Base-by-base conservation (phyloP, 2,113 vertebrate genomes). In the Gasterosteus nipponicus region DNA sequence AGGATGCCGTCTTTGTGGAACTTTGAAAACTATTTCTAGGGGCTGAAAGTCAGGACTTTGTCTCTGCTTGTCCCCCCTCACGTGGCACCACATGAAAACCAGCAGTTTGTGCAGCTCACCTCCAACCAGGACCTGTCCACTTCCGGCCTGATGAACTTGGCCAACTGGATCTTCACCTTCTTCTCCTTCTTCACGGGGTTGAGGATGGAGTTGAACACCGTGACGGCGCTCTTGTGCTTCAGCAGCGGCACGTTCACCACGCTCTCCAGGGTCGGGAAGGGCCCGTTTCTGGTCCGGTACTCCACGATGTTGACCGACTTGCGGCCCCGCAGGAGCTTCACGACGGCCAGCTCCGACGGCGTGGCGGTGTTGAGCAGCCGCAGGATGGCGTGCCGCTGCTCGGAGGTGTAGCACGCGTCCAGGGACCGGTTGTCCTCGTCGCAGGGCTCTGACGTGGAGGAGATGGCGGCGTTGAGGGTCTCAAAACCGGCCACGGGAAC, bases 101-200 rank as follows among this genome's bases (percentile, higher is more conserved):
- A 26, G 22, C 22, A 16, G 39, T 35, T 15, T 11, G n/a, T 19
- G 22, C 12, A 5, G 10, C 79, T 89, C 88, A 96, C 96, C 95
- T 95, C 89, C 71, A 97, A 77, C 81, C 89, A 87, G 19, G 93
- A 84, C 82, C 61, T 82, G 64, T 93, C 91, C 53, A 95, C 65
- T 35, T 94, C 92, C 14, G 95, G 96, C 73, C 88, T 94, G 89
- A 95, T 91, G 33, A 95, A 91, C 80, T 89, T 95, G 39, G 75
- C 91, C 39, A 89, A 61, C 63, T 87, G 91, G 18, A 75, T 54
- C 68, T 82, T 94, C 71, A 82, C 87, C 70, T 93, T 92, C 68
- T 29, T 89, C 76, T 77, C 92, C 74, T 91, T 89, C 65, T 66
- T 86, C 11, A 76, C 47, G 2, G 91, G 94, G 74, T 83, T 89